Conservation (phyloP, 2,888 invertebrate genomes). For the Germaria angustata region DNA sequence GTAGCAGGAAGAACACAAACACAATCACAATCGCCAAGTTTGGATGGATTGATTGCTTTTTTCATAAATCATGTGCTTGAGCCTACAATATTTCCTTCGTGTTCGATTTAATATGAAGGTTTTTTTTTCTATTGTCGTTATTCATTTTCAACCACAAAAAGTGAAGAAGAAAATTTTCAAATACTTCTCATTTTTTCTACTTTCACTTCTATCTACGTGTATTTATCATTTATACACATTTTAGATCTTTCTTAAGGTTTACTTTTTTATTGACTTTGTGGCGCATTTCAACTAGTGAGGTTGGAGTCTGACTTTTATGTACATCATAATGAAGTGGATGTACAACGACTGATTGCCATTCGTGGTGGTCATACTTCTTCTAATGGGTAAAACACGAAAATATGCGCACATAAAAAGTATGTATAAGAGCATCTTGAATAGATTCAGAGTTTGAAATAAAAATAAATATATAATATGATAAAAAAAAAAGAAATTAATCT, state of each 20-base stretch:
- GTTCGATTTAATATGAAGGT: conserved; percentile 24
- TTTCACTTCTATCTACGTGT: no score
- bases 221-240: conserved; percentile 6
- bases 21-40: conserved; percentile 1
- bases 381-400: conserved; percentile 54
- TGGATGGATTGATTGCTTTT: neutral
- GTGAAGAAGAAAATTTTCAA: conserved; percentile 26
- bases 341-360: conserved; percentile 23
- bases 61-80: conserved; percentile 4
- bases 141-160: neutral
- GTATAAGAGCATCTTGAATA: conserved; percentile 8
- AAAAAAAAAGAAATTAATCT: conserved; percentile 63
- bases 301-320: conserved; percentile 40
- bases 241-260: conserved; percentile 34
- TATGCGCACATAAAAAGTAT: conserved; percentile 45
- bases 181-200: no score
- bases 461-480: conserved; percentile 24
- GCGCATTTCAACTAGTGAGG: neutral
- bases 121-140: neutral
- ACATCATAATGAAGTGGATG: conserved; percentile 28
- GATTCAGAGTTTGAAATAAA: conserved; percentile 10
- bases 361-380: conserved; percentile 40
- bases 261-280: conserved; percentile 1
- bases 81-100: conserved; percentile 35
- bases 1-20: conserved; percentile 36